Percentiles rank a stretch among this genome's conserved stretches.
Conservation (phyloP, 2,888 invertebrate species). For the Sarcophaga carnaria region DNA sequence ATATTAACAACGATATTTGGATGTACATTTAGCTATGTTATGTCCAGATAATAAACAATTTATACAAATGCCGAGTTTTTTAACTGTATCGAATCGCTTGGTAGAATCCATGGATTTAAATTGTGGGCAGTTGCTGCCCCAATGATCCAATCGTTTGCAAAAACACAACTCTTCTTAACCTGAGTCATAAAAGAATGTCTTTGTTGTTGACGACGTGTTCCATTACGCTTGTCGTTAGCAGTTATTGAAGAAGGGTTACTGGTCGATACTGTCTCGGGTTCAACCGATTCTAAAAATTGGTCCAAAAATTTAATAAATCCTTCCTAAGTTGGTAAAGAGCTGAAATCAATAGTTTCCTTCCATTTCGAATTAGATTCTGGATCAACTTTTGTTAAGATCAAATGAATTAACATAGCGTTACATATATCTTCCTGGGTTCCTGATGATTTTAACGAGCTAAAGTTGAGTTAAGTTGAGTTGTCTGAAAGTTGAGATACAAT, state of each 20-base stretch:
- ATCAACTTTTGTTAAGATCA: constrained; percentile 60
- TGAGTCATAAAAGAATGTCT: constrained; percentile 8
- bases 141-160: constrained; percentile 42
- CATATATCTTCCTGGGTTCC: constrained; percentile 36
- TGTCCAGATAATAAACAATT: constrained; percentile 21
- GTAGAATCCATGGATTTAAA: too few species aligned
- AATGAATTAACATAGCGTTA: constrained; percentile 58
- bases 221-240: too few species aligned
- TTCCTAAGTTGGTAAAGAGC: constrained; percentile 45
- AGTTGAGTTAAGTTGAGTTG: too few species aligned
- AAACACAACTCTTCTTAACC: constrained; percentile 20
- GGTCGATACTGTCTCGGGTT: constrained; percentile 6
- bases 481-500: constrained; percentile 14
- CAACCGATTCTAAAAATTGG: constrained; percentile 59
- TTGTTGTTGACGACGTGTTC: too few species aligned
- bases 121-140: constrained; percentile 13
- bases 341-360: constrained; percentile 60
- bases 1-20: constrained; percentile 34
- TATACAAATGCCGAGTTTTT: constrained; percentile 18
- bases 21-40: constrained; percentile 11
- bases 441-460: constrained; percentile 45
- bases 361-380: constrained; percentile 56
- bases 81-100: too few species aligned
- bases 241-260: too few species aligned
- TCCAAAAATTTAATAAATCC: constrained; percentile 46